Conservation (phyloP, 2,888 invertebrate genomes). For the Drosophila longiperda region DNA sequence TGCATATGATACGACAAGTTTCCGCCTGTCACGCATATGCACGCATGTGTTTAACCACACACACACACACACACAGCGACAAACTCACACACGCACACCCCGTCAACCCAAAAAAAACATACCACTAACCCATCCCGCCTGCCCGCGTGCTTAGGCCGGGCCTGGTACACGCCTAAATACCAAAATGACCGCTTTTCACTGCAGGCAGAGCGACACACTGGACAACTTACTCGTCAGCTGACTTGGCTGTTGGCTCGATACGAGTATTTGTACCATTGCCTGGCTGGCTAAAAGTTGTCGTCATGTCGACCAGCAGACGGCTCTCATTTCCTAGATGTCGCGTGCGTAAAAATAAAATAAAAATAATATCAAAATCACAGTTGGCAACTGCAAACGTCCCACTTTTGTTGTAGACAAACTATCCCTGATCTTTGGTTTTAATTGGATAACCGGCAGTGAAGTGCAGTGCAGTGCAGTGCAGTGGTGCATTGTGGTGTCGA, state of each 20-base stretch:
- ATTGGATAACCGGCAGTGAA: slow-evolving; percentile 76
- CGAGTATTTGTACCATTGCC: slow-evolving; percentile 4
- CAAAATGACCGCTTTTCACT: slow-evolving; percentile 74
- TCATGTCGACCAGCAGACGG: slow-evolving; percentile 53
- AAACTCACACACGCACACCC: not conserved
- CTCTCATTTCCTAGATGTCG: slow-evolving; percentile 77
- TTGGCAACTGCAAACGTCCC: slow-evolving; percentile 49
- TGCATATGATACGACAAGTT: slow-evolving; percentile 79
- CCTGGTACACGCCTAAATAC: slow-evolving; percentile 67
- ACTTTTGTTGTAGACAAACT: slow-evolving; percentile 56
- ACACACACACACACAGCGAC: not conserved
- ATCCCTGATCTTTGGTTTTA: slow-evolving; percentile 79
- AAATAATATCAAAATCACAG: slow-evolving; percentile 10
- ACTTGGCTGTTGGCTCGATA: slow-evolving; percentile 40
- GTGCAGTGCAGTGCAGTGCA: slow-evolving; percentile 7
- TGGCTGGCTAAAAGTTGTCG: slow-evolving; percentile 47
- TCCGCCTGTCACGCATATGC: slow-evolving; percentile 77
- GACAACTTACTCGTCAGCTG: slow-evolving; percentile 75
- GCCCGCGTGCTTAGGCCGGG: not conserved
- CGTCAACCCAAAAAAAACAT: slow-evolving; percentile 2
- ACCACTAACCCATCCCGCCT: slow-evolving; percentile 3
- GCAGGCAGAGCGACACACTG: slow-evolving; percentile 22
- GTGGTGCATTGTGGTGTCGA: not conserved
- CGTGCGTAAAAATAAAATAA: slow-evolving; percentile 49
- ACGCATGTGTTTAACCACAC: slow-evolving; percentile 34